These are phyloP conservation scores for Sphaerophoria rueppellii DNA, from an alignment of 2,888 invertebrate species.

Conservation along the genomic window DNA sequence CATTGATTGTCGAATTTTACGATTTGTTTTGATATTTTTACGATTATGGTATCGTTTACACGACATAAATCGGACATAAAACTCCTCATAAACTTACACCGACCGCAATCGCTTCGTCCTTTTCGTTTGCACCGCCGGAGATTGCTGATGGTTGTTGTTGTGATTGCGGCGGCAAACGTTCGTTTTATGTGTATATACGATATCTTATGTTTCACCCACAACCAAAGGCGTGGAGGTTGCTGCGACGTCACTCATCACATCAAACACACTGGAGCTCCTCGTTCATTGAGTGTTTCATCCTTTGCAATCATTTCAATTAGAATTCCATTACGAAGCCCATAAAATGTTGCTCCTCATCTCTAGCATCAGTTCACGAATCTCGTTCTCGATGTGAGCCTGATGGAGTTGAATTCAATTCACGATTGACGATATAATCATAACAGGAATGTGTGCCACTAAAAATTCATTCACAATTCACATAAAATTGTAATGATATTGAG, in stretches of 20 bases:
- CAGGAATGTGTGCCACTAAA: constrained; percentile 42
- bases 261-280: constrained; percentile 5
- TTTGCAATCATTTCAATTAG: constrained; percentile 65
- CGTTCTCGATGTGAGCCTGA: constrained; percentile 39
- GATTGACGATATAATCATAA: constrained; percentile 33
- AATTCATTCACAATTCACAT: constrained; percentile 64
- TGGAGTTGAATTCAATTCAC: constrained; percentile 53
- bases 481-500: constrained; percentile 47
- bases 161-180: neutral
- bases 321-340: constrained; percentile 64
- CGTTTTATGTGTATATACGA: constrained; percentile 21
- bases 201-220: neutral
- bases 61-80: constrained; percentile 82
- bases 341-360: constrained; percentile 44
- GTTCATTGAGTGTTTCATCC: constrained; percentile 15
- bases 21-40: constrained; percentile 83
- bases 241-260: constrained; percentile 24
- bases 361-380: constrained; percentile 18
- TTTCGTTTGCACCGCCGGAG: neutral
- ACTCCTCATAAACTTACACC: constrained; percentile 78
- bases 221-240: neutral
- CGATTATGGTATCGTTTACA: constrained; percentile 82
- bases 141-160: constrained; percentile 13
- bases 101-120: neutral
- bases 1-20: constrained; percentile 81